Percentiles rank a stretch among this genome's conserved stretches.
phyloP scores from a whole-genome alignment of 2,888 invertebrate genomes.

The Drosophila phalerata region DNA sequence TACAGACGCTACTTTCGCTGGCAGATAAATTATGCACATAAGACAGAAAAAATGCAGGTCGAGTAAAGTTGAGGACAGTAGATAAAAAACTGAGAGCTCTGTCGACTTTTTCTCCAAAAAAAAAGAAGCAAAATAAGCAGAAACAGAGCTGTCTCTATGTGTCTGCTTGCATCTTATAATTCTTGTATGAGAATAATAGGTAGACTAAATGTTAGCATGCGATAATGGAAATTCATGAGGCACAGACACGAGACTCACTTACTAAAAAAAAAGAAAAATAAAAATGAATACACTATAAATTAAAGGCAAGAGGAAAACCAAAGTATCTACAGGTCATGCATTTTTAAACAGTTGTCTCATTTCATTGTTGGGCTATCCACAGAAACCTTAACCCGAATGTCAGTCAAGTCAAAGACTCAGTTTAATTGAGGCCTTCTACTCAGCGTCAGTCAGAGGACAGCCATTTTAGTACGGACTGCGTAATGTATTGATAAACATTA shows the following conservation, averaged over 20 bases:
- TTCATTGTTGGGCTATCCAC: slow-evolving; percentile 13
- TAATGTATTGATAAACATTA: slow-evolving; percentile 80
- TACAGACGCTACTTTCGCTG: slow-evolving; percentile 62
- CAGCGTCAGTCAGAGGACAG: slow-evolving; percentile 15
- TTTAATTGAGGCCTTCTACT: slow-evolving; percentile 32
- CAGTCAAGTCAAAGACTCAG: slow-evolving; percentile 29
- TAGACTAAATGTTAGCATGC: slow-evolving; percentile 75
- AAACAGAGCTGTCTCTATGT: slow-evolving; percentile 20
- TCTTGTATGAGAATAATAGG: slow-evolving; percentile 74
- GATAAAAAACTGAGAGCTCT: slow-evolving; percentile 2
- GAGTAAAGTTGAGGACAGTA: slow-evolving; percentile 29
- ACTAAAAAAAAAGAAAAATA: background rate
- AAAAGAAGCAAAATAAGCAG: background rate
- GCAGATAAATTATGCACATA: slow-evolving; percentile 74
- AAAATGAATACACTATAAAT: background rate
- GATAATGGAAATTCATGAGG: slow-evolving; percentile 77
- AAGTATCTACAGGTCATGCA: slow-evolving; percentile 45
- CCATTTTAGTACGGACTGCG: slow-evolving; percentile 48
- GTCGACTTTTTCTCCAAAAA: slow-evolving; percentile 5
- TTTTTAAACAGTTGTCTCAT: slow-evolving; percentile 52
- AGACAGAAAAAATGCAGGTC: slow-evolving; percentile 50
- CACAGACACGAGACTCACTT: slow-evolving; percentile 53
- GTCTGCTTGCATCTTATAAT: slow-evolving; percentile 72
- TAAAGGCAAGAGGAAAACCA: background rate
- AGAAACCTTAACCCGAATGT: slow-evolving; percentile 29